A percentile compares a stretch with the other conserved stretches of the same genome.
Conservation (phyloP, 2,113 vertebrate genomes). For the Eonycteris spelaea region DNA sequence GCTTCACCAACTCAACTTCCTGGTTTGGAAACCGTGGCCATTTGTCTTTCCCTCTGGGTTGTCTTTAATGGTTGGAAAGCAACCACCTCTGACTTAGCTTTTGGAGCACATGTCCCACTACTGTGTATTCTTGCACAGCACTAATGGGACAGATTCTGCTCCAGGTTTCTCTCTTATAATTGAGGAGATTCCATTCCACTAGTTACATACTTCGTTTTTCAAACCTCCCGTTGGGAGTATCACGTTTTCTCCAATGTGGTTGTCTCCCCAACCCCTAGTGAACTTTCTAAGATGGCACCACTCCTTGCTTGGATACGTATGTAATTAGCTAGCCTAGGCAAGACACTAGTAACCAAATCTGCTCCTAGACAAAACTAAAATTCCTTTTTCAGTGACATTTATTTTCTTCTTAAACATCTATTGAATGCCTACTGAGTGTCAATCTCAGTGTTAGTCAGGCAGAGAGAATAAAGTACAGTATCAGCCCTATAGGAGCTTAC, state of each 20-base stretch:
- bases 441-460: not conserved
- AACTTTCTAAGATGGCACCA: not conserved
- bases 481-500: not conserved
- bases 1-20: not conserved
- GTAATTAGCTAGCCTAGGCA: not conserved
- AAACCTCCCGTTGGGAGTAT: not conserved
- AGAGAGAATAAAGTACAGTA: not conserved
- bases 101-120: not conserved
- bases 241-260: not conserved
- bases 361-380: not conserved
- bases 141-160: not conserved
- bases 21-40: not conserved
- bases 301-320: not conserved
- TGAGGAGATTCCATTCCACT: not conserved
- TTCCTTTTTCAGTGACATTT: not conserved
- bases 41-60: not conserved
- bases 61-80: not conserved
- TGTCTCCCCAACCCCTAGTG: not conserved
- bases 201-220: not conserved
- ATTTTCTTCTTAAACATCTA: not conserved
- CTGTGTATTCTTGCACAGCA: not conserved
- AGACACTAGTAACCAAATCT: not conserved
- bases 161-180: not conserved
- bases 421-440: not conserved
- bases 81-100: not conserved